Conservation (phyloP, 2,888 invertebrate species). For the Branchipolynoe longqiensis region DNA sequence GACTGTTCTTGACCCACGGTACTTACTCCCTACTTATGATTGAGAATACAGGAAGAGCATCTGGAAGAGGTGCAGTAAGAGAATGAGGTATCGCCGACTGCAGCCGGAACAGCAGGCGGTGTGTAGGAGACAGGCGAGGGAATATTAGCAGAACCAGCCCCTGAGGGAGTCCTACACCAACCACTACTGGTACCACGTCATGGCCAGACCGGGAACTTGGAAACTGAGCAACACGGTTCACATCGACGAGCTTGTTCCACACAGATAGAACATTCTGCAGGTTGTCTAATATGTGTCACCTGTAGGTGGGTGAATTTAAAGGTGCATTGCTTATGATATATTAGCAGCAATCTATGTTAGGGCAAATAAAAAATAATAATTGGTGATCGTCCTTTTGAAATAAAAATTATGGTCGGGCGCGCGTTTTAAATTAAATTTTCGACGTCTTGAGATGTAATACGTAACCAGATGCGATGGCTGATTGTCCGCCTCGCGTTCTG, state of each 20-base stretch:
- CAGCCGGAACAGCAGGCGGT: neutral
- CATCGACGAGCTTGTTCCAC: neutral
- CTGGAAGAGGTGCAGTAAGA: neutral
- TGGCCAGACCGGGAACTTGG: neutral
- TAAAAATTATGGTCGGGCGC: too few relatives aligned
- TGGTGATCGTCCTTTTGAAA: too few relatives aligned
- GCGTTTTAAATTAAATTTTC: too few relatives aligned
- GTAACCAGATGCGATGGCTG: too few relatives aligned
- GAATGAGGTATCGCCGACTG: neutral
- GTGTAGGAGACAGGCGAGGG: neutral
- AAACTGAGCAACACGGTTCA: neutral
- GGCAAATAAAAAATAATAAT: too few relatives aligned
- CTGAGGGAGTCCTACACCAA: neutral
- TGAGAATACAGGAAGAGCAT: neutral
- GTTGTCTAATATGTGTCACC: too few relatives aligned
- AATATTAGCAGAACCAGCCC: neutral
- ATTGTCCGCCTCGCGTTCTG: too few relatives aligned
- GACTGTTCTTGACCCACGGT: neutral
- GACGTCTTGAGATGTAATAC: too few relatives aligned
- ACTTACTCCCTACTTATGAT: slow-evolving; percentile 22
- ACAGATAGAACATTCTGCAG: neutral
- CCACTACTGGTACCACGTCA: slow-evolving; percentile 36
- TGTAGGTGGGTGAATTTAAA: too few relatives aligned
- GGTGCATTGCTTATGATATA: too few relatives aligned
- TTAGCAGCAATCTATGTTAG: too few relatives aligned